Percentiles rank a stretch among this genome's conserved stretches.
These are phyloP conservation scores for Gymnoscopelus microlampas DNA, from an alignment of 2,797 vertebrate species.

Conservation along the genomic window DNA sequence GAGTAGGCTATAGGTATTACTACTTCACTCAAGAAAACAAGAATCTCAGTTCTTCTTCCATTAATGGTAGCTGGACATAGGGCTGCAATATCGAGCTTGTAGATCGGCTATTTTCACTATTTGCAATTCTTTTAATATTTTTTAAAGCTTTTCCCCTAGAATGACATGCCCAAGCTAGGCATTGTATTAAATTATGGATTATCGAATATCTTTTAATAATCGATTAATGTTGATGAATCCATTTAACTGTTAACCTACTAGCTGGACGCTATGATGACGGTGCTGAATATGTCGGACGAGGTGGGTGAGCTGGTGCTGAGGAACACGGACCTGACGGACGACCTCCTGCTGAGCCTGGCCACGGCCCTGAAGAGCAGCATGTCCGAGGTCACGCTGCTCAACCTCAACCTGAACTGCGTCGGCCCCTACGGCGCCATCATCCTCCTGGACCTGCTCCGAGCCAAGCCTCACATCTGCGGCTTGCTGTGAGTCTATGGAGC, in stretches of 20 bases:
- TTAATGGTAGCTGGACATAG: no score
- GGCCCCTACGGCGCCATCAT: slow-evolving; percentile 79
- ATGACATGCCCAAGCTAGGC: no score
- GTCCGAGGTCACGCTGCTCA: slow-evolving; percentile 82
- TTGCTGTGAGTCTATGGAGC: slow-evolving; percentile 76
- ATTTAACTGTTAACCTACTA: slow-evolving; percentile 35
- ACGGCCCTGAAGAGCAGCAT: slow-evolving; percentile 75
- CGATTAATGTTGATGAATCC: no score
- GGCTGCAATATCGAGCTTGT: no score
- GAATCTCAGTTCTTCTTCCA: no score
- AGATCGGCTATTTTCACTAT: no score
- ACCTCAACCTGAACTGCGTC: slow-evolving; percentile 87
- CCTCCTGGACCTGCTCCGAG: slow-evolving; percentile 79
- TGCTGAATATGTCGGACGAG: slow-evolving; percentile 78
- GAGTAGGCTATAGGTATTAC: no score
- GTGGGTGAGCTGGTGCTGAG: slow-evolving; percentile 86
- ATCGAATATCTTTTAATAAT: no score
- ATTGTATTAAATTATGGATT: no score
- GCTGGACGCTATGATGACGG: slow-evolving; percentile 79
- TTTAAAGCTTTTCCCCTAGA: no score
- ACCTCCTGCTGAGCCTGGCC: slow-evolving; percentile 75
- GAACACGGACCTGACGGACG: slow-evolving; percentile 85
- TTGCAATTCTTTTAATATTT: no score
- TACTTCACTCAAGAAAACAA: no score
- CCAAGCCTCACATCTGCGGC: slow-evolving; percentile 78